Evolutionary conservation across 2,113 vertebrate genomes (phyloP), one percentile per base, ranked within the genome.

Genomic region (Orthonyx spaldingii): DNA sequence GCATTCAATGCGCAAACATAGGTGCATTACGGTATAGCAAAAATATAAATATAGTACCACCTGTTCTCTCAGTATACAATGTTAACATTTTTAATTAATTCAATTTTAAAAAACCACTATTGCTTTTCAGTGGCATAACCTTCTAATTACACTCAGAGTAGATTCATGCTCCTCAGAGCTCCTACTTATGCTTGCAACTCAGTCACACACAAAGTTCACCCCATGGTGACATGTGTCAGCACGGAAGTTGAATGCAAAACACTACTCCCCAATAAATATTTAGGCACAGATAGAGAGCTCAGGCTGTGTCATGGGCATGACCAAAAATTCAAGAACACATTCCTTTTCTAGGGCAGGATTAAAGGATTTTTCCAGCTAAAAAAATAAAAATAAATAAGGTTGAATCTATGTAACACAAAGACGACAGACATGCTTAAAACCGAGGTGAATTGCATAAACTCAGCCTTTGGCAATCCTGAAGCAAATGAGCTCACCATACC

Each of bases 401-500:
- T 93, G 52, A 90, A 74, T n/a, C 60, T 47, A 8, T 17, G 22
- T 21, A 86, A 77, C 47, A 70, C 10, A 37, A 83, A 86, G 57
- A 89, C 0, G 9, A 93, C 19, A 61, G 64, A 74, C 41, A 76
- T 0, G 6, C 69, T 87, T 68, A 75, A 92, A 96, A 81, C 42
- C 15, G 55, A 88, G 64, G 80, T 59, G 88, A 70, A 92, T 60
- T 41, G 86, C 3, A 7, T 81, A 72, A 92, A 93, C 76, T 59
- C 68, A 71, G 90, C 83, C 93, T 84, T 74, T 84, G 83, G 79
- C 83, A 94, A 95, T 75, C 33, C 64, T 57, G 79, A 94, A 96
- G 92, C 72, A 93, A 95, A 92, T 84, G 93, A 95, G 95, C 64
- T 96, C 92, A 75, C 64, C 83, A 69, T 26, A 78, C n/a, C 80